Base-by-base conservation (phyloP, 2,888 invertebrate genomes). In the Callosobruchus maculatus region DNA sequence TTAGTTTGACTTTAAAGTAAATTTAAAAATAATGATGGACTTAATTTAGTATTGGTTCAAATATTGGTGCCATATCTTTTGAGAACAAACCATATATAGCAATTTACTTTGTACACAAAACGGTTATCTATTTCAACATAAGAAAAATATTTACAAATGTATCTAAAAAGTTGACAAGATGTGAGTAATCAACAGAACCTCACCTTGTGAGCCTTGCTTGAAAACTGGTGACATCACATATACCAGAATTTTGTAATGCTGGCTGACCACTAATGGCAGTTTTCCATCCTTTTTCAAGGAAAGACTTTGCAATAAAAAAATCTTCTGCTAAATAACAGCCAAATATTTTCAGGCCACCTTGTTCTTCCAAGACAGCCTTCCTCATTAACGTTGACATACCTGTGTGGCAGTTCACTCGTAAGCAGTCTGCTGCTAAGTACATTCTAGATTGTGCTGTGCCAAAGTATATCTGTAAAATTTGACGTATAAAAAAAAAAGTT, bases 351-450 rank as follows among this genome's bases (percentile, higher is more conserved):
- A 99, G 88, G 0, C 99, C 99, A 2, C 99, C 99, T 72, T 93
- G 92, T 85, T 96, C 95, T 83, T 99, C 97, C 72, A 99, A 89
- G 20, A 97, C 93, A 22, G 92, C 91, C 83, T 97, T 96, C 71
- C 98, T 91, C 85, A 99, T 92, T 79, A 99, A 88, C 73, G 97
- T 96, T 0, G 98, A 99, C 99, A 99, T 99, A 71, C 99, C 99
- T 2, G 98, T 99, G 81, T 98, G 97, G 86, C 99, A 99, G 88
- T 98, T 98, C 81, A 99, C 93, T 77, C 96, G 92, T 30, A 98
- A 89, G 72, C 96, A 91, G 87, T 99, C 97, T 0, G 98, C 97
- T 70, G 93, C 92, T 77, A 99, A 90, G 85, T 99, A 99, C 88
- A 98, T 95, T 73, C 99, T 92, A 74, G 98, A 97, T 88, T 98